Percentiles rank a stretch among this genome's conserved stretches.
Conservation (phyloP, 2,797 vertebrate species). For the Lates japonicus region DNA sequence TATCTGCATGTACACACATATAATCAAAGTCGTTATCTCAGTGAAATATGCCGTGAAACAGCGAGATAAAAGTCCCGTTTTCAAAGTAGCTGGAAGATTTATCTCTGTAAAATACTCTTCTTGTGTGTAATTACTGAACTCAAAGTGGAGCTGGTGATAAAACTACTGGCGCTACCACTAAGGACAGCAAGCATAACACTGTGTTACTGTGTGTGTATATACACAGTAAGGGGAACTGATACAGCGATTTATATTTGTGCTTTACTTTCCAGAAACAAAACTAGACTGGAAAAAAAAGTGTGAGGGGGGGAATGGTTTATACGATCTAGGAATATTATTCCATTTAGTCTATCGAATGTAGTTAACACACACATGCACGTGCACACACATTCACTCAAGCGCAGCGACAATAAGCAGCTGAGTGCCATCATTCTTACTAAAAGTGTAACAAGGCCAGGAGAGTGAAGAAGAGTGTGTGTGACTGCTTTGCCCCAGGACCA, state of each 20-base stretch:
- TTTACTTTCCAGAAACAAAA: conserved; percentile 59
- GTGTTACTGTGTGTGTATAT: conserved; percentile 37
- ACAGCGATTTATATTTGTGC: conserved; percentile 43
- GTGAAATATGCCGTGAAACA: conserved; percentile 70
- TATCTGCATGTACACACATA: conserved; percentile 19
- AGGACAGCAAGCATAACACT: conserved; percentile 51
- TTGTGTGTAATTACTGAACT: conserved; percentile 77
- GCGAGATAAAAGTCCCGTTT: conserved; percentile 57
- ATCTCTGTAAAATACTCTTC: conserved; percentile 74
- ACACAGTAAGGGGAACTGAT: conserved; percentile 36
- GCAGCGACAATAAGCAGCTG: conserved; percentile 62
- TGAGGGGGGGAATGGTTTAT: conserved; percentile 34
- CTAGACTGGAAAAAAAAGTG: conserved; percentile 17
- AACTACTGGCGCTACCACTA: conserved; percentile 63
- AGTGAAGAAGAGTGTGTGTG: conserved; percentile 72
- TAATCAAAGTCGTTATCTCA: conserved; percentile 66
- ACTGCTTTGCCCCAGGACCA: conserved; percentile 77
- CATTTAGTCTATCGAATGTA: conserved; percentile 36
- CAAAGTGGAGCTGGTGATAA: conserved; percentile 73
- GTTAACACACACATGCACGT: conserved; percentile 21
- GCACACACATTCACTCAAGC: background rate
- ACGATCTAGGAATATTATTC: conserved; percentile 53
- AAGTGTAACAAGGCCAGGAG: conserved; percentile 75
- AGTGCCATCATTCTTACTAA: conserved; percentile 76
- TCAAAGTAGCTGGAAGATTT: conserved; percentile 74